A percentile compares a stretch with the other conserved stretches of the same genome.
These are phyloP conservation scores for Xylota sylvarum DNA, from an alignment of 2,888 invertebrate species.

Conservation along the genomic window DNA sequence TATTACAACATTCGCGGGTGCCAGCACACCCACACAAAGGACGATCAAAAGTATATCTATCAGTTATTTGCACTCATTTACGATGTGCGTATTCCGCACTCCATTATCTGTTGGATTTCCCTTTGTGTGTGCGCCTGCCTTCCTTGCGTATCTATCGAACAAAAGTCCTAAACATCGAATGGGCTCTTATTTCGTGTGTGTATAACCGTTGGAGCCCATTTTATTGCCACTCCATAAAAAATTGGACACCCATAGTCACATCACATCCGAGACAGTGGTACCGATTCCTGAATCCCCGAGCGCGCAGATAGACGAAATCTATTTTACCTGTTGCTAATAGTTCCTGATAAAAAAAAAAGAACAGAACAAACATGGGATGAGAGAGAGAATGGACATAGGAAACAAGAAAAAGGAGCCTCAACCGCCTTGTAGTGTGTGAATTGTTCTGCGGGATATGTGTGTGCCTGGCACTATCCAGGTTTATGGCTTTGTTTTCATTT, in stretches of 20 bases:
- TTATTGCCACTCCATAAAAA: conserved; percentile 65
- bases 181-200: conserved; percentile 32
- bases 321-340: conserved; percentile 74
- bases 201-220: conserved; percentile 44
- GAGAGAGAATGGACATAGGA: background rate
- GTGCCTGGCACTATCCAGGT: conserved; percentile 11
- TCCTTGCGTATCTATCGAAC: conserved; percentile 11
- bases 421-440: conserved; percentile 23
- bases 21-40: background rate
- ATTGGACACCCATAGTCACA: conserved; percentile 33
- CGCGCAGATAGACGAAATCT: conserved; percentile 60
- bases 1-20: conserved; percentile 39
- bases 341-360: conserved; percentile 29
- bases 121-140: conserved; percentile 23
- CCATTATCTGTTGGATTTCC: conserved; percentile 24
- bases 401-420: conserved; percentile 4
- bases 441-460: conserved; percentile 34
- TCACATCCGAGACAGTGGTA: conserved; percentile 35
- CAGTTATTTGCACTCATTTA: conserved; percentile 59
- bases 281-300: conserved; percentile 42
- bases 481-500: conserved; percentile 67
- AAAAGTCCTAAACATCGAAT: background rate
- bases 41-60: conserved; percentile 53
- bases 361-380: no score
- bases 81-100: conserved; percentile 51